These are phyloP conservation scores for Heteractis magnifica DNA, from an alignment of 92 coral and sea anemone species.

Conservation along the genomic window DNA sequence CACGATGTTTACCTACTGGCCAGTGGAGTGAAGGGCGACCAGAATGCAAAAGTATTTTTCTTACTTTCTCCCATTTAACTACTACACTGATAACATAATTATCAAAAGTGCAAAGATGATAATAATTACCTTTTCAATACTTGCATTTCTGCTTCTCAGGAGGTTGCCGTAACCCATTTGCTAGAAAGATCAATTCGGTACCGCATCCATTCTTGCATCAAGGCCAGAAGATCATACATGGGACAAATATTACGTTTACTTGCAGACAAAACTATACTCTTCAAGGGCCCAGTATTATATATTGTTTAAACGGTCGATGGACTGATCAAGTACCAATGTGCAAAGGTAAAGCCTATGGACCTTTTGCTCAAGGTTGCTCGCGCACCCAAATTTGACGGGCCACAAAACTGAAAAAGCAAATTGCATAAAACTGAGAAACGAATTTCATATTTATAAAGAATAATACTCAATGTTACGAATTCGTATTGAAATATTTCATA, in stretches of 20 bases:
- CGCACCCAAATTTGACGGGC: too few species aligned
- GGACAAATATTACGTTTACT: constrained; percentile 4
- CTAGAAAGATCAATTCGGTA: background rate
- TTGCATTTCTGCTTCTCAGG: background rate
- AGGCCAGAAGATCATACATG: background rate
- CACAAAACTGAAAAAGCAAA: too few species aligned
- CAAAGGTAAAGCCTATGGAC: background rate
- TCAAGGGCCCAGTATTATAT: background rate
- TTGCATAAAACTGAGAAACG: too few species aligned
- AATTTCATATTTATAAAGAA: too few species aligned
- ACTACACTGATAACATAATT: too few species aligned
- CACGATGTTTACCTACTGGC: constrained; percentile 37
- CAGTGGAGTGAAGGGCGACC: constrained; percentile 54
- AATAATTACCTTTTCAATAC: background rate
- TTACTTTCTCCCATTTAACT: too few species aligned
- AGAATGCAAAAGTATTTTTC: constrained; percentile 17
- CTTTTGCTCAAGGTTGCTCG: too few species aligned
- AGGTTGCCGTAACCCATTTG: background rate
- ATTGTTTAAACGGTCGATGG: background rate
- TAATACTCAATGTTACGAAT: too few species aligned
- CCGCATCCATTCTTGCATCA: background rate
- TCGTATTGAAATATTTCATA: too few species aligned
- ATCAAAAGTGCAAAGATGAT: too few species aligned
- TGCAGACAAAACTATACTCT: constrained; percentile 1
- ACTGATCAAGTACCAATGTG: background rate